Base-by-base conservation (phyloP, 2,888 invertebrate species). In the Diachrysia chrysitis region DNA sequence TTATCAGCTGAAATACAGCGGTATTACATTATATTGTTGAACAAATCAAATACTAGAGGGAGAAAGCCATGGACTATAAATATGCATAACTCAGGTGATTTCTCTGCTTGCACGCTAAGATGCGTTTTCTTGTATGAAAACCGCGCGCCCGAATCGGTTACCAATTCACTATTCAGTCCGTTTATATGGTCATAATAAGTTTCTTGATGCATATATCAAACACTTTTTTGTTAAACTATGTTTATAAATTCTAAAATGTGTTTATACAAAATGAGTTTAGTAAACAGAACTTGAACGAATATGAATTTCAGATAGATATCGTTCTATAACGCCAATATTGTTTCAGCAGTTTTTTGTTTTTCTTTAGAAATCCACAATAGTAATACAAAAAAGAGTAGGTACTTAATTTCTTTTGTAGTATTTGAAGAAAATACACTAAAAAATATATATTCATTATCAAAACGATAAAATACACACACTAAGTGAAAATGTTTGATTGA, bases 1-100 rank as follows among this genome's bases (percentile, higher is more conserved):
- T 35, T 53, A 73, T 67, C 60, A 60, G 16, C 61, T 60, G 12
- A 48, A 58, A 54, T 46, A 55, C 58, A 58, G 19, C 10, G 29
- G 23, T 58, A 59, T 57, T 63, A 63, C 58, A 69, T 65, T 70
- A 67, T 67, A 64, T 69, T 79, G 61, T 69, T 79, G 61, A 76
- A 71, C 76, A 74, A 71, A 69, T 73, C 78, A 64, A 76, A 83
- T 84, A 84, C 83, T 78, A 85, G 86, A 87, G 86, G 78, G 90
- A 91, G 94, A 93, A 93, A 94, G 93, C 92, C 78, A 89, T 88
- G 87, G 70, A 82, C 73, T 87, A 90, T 93, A 90, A 90, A 93
- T 93, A 93, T 92, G 92, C 92, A 93, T 92, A 85, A 80, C 83
- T 89, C 66, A 1, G n/a, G 71, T 81, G 89, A 91, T 94, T 94